Base-by-base conservation (phyloP, 2,888 invertebrate species). In the Spisula subtruncata region DNA sequence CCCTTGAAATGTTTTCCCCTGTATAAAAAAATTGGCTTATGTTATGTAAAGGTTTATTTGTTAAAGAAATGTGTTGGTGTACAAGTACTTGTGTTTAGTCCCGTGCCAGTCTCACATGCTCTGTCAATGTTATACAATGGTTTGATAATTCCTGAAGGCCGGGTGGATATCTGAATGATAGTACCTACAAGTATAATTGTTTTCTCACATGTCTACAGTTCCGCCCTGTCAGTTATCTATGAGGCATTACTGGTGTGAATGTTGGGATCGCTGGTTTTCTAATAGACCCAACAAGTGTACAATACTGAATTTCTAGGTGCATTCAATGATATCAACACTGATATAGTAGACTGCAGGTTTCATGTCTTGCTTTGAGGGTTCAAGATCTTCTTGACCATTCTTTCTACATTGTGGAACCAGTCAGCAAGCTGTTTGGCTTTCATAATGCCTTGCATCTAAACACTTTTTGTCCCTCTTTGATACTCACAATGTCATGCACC, bases 211-310 rank as follows among this genome's bases (percentile, higher is more conserved):
- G 79, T 60, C 32, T 35, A 16, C 29, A 51, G 85, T 85, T 85
- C 25, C 32, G 85, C 85, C 79, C 29, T 54, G 85, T 79, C 54
- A 25, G 29, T 51, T 51, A 14, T 75, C 85, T 79, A 85, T 85
- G 51, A 85, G 85, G 48, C 79, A 32, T 85, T 32, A 51, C 29
- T n/a, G 25, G 75, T 32, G n/a, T 48, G 25, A 85, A 48, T 48
- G 85, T 12, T 12, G 79, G 85, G 85, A 48, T 85, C 85, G 79
- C 75, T 79, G 79, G n/a, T 71, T 85, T 71, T 85, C 18, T 85
- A 51, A 79, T 32, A 79, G 16, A 12, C 79, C n/a, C 35, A n/a
- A n/a, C 46, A 51, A 41, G 32, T 85, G 79, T 79, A 51, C 29
- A 25, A 75, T 18, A 6, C 18, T 75, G 32, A 18, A 75, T 32